phyloP scores from a whole-genome alignment of 1,140 invertebrate genomes.

The Orussus abietinus region DNA sequence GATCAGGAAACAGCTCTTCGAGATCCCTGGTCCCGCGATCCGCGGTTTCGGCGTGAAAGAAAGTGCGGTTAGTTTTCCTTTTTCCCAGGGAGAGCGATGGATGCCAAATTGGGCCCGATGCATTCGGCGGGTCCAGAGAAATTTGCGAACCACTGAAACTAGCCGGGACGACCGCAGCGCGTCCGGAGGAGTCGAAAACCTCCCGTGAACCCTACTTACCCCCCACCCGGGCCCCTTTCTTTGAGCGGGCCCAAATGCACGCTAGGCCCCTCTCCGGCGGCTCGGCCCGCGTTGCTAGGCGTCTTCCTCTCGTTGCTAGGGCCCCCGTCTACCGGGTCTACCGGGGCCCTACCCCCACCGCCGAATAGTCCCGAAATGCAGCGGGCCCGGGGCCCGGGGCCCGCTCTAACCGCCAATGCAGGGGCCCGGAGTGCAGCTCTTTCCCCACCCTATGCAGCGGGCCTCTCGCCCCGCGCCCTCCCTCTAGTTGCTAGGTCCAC shows the following conservation, averaged over 20 bases:
- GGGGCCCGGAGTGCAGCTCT: slow-evolving; percentile 6
- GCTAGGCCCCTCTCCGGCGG: slow-evolving; percentile 40
- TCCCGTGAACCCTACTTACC: slow-evolving; percentile 55
- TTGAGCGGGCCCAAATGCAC: slow-evolving; percentile 37
- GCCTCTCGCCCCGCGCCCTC: slow-evolving; percentile 21
- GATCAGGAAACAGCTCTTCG: too few relatives aligned
- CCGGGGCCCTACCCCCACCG: slow-evolving; percentile 14
- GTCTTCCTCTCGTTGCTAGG: slow-evolving; percentile 50
- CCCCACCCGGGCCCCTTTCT: slow-evolving; percentile 38
- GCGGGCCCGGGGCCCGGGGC: slow-evolving; percentile 26
- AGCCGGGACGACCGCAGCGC: slow-evolving; percentile 34
- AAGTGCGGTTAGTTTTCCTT: too few relatives aligned
- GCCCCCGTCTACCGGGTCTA: slow-evolving; percentile 26
- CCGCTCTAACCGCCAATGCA: slow-evolving; percentile 33
- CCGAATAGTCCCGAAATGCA: slow-evolving; percentile 51
- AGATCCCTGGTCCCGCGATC: too few relatives aligned
- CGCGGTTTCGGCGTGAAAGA: too few relatives aligned
- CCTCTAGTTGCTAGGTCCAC: slow-evolving; percentile 50
- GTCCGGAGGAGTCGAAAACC: slow-evolving; percentile 53
- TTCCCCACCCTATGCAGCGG: slow-evolving; percentile 8
- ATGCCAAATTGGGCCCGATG: slow-evolving; percentile 2
- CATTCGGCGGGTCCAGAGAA: slow-evolving; percentile 16
- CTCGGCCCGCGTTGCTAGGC: slow-evolving; percentile 39
- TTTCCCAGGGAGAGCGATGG: not conserved
- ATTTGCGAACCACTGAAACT: slow-evolving; percentile 53